Evolutionary conservation across 1,140 invertebrate species (phyloP), one percentile per base, ranked within the genome.

Genomic region (Megathymus violae): DNA sequence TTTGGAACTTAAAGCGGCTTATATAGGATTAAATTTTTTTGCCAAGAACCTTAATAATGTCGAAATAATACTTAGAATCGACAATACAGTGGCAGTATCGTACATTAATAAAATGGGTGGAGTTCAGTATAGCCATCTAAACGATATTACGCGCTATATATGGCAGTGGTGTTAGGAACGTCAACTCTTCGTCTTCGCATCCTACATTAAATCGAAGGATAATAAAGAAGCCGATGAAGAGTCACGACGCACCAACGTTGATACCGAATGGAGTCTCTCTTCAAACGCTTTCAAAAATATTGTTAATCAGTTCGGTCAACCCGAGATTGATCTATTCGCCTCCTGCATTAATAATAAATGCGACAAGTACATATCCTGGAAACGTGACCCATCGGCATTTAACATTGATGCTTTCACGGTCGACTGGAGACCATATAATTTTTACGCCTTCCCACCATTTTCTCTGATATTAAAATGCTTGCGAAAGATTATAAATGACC

Each of bases 401-500:
- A 48, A 48, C 5, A 48, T 48, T 15, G 22, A 48, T 10, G 11
- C 11, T 10, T 48, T 48, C 31, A 48, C 46, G 3, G n/a, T 46
- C 2, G 19, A 7, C 6, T 48, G 46, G 46, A 27, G 15, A 15
- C 22, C 25, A 14, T 48, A 19, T 36, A 11, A 36, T 9, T 48
- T 48, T 31, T 48, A 48, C 31, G 46, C 43, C 10, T 46, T 46
- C 7, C 43, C 43, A 2, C 43, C 43, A 10, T 46, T 46, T 13
- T 46, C 43, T 19, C 1, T 46, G 6, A 46, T 46, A 13, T 14
- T 66, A 10, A 70, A 59, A 10, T 59, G 16, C 16, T 15, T 67
- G 3, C 40, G 16, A n/a, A 69, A 69, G 59, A 62, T 69, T 7
- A 13, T 52, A 11, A 13, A 13, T 3, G 62, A 69, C 7, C 6